Base-by-base conservation (phyloP, 2,797 vertebrate genomes). In the Percopsis omiscomaycus region DNA sequence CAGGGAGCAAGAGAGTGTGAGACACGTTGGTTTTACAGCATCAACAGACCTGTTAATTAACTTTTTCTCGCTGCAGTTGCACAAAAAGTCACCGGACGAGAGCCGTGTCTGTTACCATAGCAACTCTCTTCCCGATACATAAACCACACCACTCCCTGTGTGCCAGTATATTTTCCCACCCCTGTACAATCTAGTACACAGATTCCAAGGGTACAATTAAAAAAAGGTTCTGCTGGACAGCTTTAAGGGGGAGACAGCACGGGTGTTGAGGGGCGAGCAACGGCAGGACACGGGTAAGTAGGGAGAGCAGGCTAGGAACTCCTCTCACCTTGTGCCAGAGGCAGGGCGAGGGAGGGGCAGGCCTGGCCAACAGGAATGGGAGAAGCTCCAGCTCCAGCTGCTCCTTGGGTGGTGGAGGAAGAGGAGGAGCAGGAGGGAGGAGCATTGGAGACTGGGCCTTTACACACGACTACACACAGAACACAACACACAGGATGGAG, bases 391-490 rank as follows among this genome's bases (percentile, higher is more conserved):
- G 84, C 80, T 75, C 81, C 78, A 72, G 84, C 62, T 69, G 84
- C 80, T 79, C 80, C 81, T 64, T 71, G 74, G 15, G 66, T 76
- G 57, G 73, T 72, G 51, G 58, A 67, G 66, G 77, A 49, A 65
- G 64, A 66, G 59, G 88, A 64, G 74, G 81, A 72, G 30, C 68
- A 71, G 67, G 75, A 78, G 71, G 78, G 62, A 47, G 79, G 82
- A 78, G 79, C 83, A 77, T 91, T 75, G 81, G 91, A 78, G 64
- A 93, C 64, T 78, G 94, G 84, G 71, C 91, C 89, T 89, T 96
- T 97, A 86, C 75, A 92, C 57, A 93, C 72, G 27, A 96, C 92
- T 86, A 94, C 2, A 79, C 73, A 83, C 59, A 77, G 37, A 74
- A 59, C 71, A 68, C 55, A 68, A 77, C 52, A 70, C 55, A 77